These are phyloP conservation scores for Leptopilina clavipes DNA, from an alignment of 1,140 invertebrate species.

Conservation along the genomic window DNA sequence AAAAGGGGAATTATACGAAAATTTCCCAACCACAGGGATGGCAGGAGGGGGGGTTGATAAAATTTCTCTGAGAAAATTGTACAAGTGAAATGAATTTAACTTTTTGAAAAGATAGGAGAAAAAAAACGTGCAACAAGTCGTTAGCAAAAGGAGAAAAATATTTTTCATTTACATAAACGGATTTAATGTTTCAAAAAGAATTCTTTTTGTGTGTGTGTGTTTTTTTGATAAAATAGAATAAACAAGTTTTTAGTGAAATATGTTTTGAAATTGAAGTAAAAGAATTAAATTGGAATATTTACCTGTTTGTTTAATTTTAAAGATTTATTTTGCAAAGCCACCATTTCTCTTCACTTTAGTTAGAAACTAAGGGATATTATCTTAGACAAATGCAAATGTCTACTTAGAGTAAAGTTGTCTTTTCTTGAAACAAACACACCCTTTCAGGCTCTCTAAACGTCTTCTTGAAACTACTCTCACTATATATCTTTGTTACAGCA, in stretches of 20 bases:
- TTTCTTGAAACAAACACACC: slow-evolving; percentile 9
- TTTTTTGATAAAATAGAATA: no score
- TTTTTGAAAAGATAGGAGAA: background rate
- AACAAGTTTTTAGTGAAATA: background rate
- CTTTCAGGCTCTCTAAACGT: background rate
- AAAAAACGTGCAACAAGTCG: no score
- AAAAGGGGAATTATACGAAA: background rate
- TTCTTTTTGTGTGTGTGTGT: no score
- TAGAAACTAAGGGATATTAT: slow-evolving; percentile 6
- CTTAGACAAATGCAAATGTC: slow-evolving; percentile 17
- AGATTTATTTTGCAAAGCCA: background rate
- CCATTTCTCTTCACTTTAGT: background rate
- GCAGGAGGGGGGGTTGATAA: background rate
- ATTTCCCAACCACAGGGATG: no score
- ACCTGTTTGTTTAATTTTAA: background rate
- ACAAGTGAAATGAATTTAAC: background rate
- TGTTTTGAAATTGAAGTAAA: no score
- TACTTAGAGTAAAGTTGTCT: slow-evolving; percentile 26
- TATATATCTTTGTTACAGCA: background rate
- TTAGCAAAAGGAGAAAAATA: no score
- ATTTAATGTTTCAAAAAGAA: no score
- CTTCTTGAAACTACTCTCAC: background rate
- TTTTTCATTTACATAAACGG: no score
- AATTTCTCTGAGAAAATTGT: background rate
- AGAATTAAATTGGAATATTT: no score